phyloP scores from a whole-genome alignment of 2,888 invertebrate genomes.

The Callyntrura guangdongensis region DNA sequence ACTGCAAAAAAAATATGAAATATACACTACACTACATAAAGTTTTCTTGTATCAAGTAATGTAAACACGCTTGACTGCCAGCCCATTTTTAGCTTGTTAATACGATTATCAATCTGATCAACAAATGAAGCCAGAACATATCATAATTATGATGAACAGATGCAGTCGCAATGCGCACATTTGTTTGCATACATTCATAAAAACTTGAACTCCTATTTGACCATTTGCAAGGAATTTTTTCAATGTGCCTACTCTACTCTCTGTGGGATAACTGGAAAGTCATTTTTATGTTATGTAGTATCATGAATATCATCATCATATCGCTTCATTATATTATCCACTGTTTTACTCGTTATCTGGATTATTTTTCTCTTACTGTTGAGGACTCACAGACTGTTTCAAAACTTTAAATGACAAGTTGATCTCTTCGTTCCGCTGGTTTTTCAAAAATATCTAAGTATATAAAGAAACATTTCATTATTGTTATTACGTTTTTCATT shows the following conservation, averaged over 20 bases:
- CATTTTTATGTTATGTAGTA: no score
- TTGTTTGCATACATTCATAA: constrained; percentile 47
- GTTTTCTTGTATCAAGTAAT: background rate
- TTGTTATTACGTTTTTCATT: constrained; percentile 18
- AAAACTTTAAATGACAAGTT: constrained; percentile 70
- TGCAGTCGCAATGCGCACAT: constrained; percentile 38
- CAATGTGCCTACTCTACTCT: background rate
- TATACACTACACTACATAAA: background rate
- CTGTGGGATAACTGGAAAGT: no score
- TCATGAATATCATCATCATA: background rate
- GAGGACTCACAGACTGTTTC: constrained; percentile 70
- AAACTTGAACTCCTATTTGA: constrained; percentile 12
- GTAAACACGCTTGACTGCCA: background rate
- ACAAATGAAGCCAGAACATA: constrained; percentile 48
- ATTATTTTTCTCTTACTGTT: constrained; percentile 22
- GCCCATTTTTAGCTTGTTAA: constrained; percentile 2
- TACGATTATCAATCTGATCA: constrained; percentile 43
- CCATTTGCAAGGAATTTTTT: background rate
- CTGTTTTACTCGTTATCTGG: constrained; percentile 19
- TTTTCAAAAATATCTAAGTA: constrained; percentile 36
- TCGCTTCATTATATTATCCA: background rate
- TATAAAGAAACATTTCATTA: background rate
- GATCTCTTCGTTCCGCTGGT: constrained; percentile 63
- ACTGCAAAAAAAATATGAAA: constrained; percentile 7
- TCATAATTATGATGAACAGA: constrained; percentile 47